phyloP scores from a whole-genome alignment of 2,113 vertebrate species.

The Microcebus jonahi region DNA sequence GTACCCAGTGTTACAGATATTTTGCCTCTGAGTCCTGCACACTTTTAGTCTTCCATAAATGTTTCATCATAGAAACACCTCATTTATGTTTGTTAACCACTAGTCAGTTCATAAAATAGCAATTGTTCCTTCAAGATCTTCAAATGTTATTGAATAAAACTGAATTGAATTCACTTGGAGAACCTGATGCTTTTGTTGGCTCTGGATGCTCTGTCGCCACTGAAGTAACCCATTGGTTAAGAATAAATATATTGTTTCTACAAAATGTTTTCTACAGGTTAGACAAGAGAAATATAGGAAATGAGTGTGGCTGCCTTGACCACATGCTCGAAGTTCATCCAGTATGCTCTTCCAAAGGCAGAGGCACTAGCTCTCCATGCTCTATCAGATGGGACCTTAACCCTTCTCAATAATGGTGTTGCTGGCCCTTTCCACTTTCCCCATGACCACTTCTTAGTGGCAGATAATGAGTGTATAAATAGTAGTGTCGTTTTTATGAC shows the following conservation, averaged over 20 bases:
- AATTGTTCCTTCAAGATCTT: constrained; percentile 16
- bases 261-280: background rate
- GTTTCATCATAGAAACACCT: constrained; percentile 30
- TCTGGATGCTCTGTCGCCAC: background rate
- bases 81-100: constrained; percentile 53
- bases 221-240: background rate
- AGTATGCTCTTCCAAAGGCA: background rate
- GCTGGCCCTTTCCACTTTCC: background rate
- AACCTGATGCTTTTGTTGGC: background rate
- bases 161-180: background rate
- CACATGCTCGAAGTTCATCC: background rate
- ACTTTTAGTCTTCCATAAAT: constrained; percentile 14
- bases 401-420: background rate
- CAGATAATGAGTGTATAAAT: background rate
- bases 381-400: background rate
- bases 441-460: background rate
- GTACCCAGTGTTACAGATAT: constrained; percentile 22
- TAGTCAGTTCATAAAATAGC: constrained; percentile 27
- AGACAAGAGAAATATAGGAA: background rate
- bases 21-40: constrained; percentile 41
- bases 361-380: background rate
- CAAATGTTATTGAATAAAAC: constrained; percentile 19
- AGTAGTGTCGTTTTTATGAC: background rate
- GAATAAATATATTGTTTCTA: background rate
- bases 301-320: background rate